These are phyloP conservation scores for Mormyrops attenuatus DNA, from an alignment of 2,797 vertebrate species.

Conservation along the genomic window DNA sequence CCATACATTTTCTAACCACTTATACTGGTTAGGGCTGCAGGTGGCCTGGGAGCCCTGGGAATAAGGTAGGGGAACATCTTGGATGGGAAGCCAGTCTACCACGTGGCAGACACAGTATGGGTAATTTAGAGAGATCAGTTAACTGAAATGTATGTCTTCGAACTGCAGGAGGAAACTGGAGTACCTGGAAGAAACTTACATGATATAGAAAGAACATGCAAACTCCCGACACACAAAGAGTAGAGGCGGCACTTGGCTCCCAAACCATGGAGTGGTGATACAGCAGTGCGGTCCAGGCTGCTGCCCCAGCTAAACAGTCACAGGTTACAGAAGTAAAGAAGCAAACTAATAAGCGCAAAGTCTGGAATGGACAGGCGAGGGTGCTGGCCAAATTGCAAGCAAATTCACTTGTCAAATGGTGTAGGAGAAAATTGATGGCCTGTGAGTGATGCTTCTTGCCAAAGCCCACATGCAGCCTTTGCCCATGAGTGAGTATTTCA, in stretches of 20 bases:
- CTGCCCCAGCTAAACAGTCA: neutral
- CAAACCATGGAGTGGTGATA: neutral
- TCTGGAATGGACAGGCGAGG: neutral
- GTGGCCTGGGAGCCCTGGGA: neutral
- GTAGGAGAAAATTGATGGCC: slow-evolving; percentile 2
- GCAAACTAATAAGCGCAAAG: neutral
- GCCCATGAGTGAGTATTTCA: neutral
- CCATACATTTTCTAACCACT: neutral
- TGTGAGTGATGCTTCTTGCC: slow-evolving; percentile 11
- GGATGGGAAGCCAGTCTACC: neutral
- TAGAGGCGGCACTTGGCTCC: neutral
- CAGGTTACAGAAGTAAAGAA: neutral
- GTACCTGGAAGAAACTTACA: neutral
- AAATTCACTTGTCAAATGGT: slow-evolving; percentile 8
- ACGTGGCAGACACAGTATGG: neutral
- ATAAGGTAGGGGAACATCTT: neutral
- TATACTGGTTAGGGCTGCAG: neutral
- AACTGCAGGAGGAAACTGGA: neutral
- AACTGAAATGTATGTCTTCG: neutral
- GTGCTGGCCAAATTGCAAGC: neutral
- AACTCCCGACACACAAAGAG: neutral
- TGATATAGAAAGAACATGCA: neutral
- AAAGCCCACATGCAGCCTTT: slow-evolving; percentile 1
- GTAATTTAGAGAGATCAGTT: neutral
- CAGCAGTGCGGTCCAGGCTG: neutral